These are phyloP conservation scores for Drosophila rellima DNA, from an alignment of 2,888 invertebrate species.

Conservation along the genomic window DNA sequence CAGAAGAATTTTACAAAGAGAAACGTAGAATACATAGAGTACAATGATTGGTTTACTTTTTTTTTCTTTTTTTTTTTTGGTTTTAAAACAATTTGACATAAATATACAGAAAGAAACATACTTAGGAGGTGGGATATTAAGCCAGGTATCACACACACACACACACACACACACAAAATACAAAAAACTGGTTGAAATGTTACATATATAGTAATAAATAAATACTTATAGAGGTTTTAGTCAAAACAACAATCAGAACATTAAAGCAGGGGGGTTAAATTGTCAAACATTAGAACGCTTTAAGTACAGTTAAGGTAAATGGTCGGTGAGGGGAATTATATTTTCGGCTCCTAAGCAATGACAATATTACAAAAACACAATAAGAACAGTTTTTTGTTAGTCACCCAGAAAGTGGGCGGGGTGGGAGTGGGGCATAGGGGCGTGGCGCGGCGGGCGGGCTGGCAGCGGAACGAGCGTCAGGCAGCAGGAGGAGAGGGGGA, in stretches of 20 bases:
- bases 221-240: conserved; percentile 43
- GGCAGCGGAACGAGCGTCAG: conserved; percentile 47
- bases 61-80: conserved; percentile 19
- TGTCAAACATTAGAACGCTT: conserved; percentile 72
- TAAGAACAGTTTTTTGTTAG: conserved; percentile 51
- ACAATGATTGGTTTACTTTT: conserved; percentile 63
- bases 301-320: conserved; percentile 40
- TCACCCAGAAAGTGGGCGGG: conserved; percentile 26
- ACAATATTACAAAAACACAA: conserved; percentile 73
- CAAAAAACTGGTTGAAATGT: conserved; percentile 31
- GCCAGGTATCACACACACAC: conserved; percentile 38
- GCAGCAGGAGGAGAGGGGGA: conserved; percentile 9
- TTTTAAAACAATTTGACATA: conserved; percentile 41
- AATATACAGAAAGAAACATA: conserved; percentile 65
- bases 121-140: conserved; percentile 28
- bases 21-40: conserved; percentile 78
- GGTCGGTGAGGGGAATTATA: conserved; percentile 16
- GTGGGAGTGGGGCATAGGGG: not conserved
- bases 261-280: conserved; percentile 45
- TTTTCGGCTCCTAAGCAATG: conserved; percentile 76
- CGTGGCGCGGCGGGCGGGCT: conserved; percentile 30
- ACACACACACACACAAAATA: conserved; percentile 41
- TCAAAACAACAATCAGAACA: conserved; percentile 78
- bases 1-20: conserved; percentile 75
- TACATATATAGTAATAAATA: conserved; percentile 39